A percentile compares a stretch with the other conserved stretches of the same genome.
Conservation (phyloP, 2,797 vertebrate genomes). For the Xenentodon cancila region DNA sequence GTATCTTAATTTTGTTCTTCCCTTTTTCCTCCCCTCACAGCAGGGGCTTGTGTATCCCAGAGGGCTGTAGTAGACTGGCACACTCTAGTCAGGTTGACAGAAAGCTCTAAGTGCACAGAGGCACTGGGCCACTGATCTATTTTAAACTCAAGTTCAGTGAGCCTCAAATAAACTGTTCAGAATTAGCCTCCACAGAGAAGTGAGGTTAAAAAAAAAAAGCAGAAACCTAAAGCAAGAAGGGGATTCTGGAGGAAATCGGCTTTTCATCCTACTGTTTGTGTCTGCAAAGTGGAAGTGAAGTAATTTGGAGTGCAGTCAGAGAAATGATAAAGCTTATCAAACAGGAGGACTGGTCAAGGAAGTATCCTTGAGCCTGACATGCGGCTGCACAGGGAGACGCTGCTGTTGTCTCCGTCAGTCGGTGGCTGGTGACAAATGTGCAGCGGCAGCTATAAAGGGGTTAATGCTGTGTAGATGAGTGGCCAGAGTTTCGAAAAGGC, state of each 20-base stretch:
- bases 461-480: conserved; percentile 71
- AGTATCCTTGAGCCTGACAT: conserved; percentile 9
- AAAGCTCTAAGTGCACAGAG: conserved; percentile 38
- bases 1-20: neutral
- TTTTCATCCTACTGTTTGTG: neutral
- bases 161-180: neutral
- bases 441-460: conserved; percentile 55
- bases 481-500: conserved; percentile 48
- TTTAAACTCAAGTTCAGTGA: too few relatives aligned
- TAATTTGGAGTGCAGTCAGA: neutral
- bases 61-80: conserved; percentile 58
- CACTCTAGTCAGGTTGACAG: conserved; percentile 47
- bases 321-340: conserved; percentile 14
- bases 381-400: conserved; percentile 43
- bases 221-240: too few relatives aligned
- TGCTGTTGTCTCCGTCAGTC: conserved; percentile 53
- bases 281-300: conserved; percentile 16
- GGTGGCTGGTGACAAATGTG: conserved; percentile 55
- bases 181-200: neutral
- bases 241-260: too few relatives aligned
- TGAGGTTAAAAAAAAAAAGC: too few relatives aligned
- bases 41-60: conserved; percentile 61
- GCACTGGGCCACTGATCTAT: conserved; percentile 8
- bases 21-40: conserved; percentile 4
- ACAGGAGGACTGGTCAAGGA: conserved; percentile 26